Conservation (phyloP, 2,888 invertebrate species). For the Lasioglossum morio region DNA sequence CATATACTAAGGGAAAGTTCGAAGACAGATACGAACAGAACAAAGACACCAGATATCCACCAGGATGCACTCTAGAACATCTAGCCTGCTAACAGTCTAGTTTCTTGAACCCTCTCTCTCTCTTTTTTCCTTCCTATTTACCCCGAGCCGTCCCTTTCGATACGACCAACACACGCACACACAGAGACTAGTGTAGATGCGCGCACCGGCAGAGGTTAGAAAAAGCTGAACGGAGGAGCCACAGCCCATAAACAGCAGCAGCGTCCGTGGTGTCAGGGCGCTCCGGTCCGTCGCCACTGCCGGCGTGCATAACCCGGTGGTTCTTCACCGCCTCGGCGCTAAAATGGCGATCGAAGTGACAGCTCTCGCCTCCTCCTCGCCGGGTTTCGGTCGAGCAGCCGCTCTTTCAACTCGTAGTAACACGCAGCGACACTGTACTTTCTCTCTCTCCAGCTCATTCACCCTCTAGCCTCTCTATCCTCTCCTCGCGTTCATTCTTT, state of each 20-base stretch:
- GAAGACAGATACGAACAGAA: slow-evolving; percentile 24
- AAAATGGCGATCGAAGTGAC: slow-evolving; percentile 85
- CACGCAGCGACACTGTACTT: slow-evolving; percentile 35
- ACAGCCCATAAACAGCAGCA: slow-evolving; percentile 53
- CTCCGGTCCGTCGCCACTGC: slow-evolving; percentile 73
- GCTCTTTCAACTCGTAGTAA: slow-evolving; percentile 56
- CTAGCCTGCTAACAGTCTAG: background rate
- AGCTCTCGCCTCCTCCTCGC: slow-evolving; percentile 73
- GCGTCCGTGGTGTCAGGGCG: slow-evolving; percentile 68
- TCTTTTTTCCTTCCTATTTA: background rate
- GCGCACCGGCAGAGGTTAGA: slow-evolving; percentile 17
- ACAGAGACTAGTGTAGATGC: slow-evolving; percentile 37
- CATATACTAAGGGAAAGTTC: background rate
- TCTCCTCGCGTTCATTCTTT: slow-evolving; percentile 36
- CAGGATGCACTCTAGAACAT: background rate
- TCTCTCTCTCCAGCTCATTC: slow-evolving; percentile 44
- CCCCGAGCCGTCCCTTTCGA: slow-evolving; percentile 13
- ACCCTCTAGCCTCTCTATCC: slow-evolving; percentile 11
- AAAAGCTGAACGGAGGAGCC: slow-evolving; percentile 46
- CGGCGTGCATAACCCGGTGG: slow-evolving; percentile 79
- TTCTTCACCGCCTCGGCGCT: slow-evolving; percentile 76
- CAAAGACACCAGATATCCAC: background rate
- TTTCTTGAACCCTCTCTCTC: background rate
- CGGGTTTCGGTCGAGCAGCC: slow-evolving; percentile 50
- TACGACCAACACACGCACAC: background rate